phyloP scores from a whole-genome alignment of 2,113 vertebrate genomes.

The Scartelaos histophorus region DNA sequence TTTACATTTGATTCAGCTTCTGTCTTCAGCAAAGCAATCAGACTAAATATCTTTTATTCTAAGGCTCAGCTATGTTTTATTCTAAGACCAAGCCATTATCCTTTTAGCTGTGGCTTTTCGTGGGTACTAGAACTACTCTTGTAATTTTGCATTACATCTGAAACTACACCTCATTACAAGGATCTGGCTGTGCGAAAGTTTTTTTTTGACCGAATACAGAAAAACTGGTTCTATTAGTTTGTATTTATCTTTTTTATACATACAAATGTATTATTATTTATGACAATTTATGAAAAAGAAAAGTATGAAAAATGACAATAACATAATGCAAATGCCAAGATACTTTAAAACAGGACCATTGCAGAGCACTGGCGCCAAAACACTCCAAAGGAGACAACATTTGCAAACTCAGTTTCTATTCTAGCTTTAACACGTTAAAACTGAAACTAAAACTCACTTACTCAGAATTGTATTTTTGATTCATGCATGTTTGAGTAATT shows the following conservation, averaged over 20 bases:
- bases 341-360: background rate
- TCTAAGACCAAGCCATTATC: conserved; percentile 74
- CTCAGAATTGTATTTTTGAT: too few species aligned
- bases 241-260: conserved; percentile 16
- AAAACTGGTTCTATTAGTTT: conserved; percentile 18
- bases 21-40: conserved; percentile 66
- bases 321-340: background rate
- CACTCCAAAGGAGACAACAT: too few species aligned
- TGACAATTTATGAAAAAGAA: background rate
- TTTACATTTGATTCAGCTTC: conserved; percentile 70
- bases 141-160: conserved; percentile 73
- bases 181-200: conserved; percentile 47
- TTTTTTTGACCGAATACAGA: conserved; percentile 20
- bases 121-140: conserved; percentile 67
- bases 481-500: background rate
- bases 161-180: conserved; percentile 66
- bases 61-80: conserved; percentile 67
- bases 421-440: too few species aligned
- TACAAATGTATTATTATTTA: background rate
- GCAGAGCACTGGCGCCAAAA: background rate
- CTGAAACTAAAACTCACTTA: too few species aligned
- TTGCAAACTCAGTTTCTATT: too few species aligned
- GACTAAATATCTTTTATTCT: conserved; percentile 73
- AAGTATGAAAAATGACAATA: background rate
- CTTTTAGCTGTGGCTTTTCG: conserved; percentile 70